phyloP scores from a whole-genome alignment of 2,888 invertebrate species.

The Phengaris arion region DNA sequence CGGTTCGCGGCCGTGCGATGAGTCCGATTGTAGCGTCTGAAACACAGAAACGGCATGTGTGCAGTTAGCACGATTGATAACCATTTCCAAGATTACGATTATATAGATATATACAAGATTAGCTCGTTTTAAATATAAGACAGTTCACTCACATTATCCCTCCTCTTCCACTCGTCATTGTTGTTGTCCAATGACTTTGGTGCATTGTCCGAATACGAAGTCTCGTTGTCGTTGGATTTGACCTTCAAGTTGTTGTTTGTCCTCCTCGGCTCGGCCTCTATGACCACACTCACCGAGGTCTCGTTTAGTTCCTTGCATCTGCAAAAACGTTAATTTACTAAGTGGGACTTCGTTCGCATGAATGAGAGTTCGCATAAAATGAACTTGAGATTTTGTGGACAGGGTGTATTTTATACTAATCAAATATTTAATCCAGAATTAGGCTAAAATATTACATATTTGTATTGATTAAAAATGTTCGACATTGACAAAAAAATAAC shows the following conservation, averaged over 20 bases:
- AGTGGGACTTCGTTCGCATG: no score
- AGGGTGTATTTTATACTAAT: no score
- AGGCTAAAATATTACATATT: no score
- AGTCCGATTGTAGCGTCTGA: conserved; percentile 51
- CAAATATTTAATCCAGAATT: no score
- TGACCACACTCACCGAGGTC: conserved; percentile 50
- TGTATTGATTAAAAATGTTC: no score
- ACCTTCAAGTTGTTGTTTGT: conserved; percentile 58
- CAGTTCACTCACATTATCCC: conserved; percentile 54
- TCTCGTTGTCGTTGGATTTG: conserved; percentile 63
- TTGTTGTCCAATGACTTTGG: conserved; percentile 60
- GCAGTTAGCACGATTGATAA: no score
- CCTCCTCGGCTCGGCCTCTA: conserved; percentile 45
- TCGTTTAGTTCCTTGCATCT: conserved; percentile 70
- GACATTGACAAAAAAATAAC: no score
- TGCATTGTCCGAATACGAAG: conserved; percentile 60
- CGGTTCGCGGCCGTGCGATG: conserved; percentile 46
- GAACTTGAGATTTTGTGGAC: no score
- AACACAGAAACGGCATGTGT: conserved; percentile 18
- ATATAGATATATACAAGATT: no score
- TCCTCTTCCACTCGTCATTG: conserved; percentile 61
- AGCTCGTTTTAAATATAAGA: background rate
- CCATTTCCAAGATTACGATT: no score
- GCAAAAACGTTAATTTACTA: conserved; percentile 21
- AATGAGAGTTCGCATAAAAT: no score